Evolutionary conservation across 2,888 invertebrate genomes (phyloP).

Genomic region (Sepiola atlantica): DNA sequence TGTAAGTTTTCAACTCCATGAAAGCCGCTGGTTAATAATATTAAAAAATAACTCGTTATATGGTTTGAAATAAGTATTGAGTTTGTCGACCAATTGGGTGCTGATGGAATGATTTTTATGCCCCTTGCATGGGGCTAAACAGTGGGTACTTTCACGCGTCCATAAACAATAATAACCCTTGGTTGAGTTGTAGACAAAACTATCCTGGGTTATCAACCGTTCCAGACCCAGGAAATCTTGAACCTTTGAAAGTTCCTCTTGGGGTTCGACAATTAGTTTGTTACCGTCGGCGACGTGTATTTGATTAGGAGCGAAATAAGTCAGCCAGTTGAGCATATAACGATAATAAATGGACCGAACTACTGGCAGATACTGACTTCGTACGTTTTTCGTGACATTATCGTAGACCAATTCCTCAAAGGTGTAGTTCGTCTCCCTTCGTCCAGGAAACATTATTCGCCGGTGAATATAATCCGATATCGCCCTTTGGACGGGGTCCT

Average conservation of each 20-base stretch:
- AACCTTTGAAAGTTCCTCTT: conserved; percentile 70
- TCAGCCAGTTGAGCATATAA: conserved; percentile 90
- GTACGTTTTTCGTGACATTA: conserved; percentile 60
- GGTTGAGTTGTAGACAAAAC: conserved; percentile 91
- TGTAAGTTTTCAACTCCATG: conserved; percentile 79
- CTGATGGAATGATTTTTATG: conserved; percentile 89
- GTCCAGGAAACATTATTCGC: conserved; percentile 77
- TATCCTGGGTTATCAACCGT: conserved; percentile 84
- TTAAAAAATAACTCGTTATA: conserved; percentile 94
- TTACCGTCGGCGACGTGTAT: conserved; percentile 95
- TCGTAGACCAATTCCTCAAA: conserved; percentile 67
- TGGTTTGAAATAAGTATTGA: conserved; percentile 90
- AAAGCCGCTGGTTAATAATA: conserved; percentile 90
- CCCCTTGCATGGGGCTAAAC: conserved; percentile 89
- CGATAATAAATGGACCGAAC: conserved; percentile 89
- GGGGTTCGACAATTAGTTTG: conserved; percentile 90
- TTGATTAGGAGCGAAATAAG: conserved; percentile 91
- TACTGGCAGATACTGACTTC: conserved; percentile 70
- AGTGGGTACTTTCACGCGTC: conserved; percentile 79
- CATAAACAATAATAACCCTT: conserved; percentile 91
- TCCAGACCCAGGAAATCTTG: conserved; percentile 85
- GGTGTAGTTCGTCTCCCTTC: conserved; percentile 47
- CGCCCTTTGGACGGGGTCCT: conserved; percentile 93
- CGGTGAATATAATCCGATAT: conserved; percentile 96
- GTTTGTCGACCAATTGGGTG: conserved; percentile 84